Evolutionary conservation across 2,113 vertebrate species (phyloP).

Genomic region (Rhodinocichla rosea): DNA sequence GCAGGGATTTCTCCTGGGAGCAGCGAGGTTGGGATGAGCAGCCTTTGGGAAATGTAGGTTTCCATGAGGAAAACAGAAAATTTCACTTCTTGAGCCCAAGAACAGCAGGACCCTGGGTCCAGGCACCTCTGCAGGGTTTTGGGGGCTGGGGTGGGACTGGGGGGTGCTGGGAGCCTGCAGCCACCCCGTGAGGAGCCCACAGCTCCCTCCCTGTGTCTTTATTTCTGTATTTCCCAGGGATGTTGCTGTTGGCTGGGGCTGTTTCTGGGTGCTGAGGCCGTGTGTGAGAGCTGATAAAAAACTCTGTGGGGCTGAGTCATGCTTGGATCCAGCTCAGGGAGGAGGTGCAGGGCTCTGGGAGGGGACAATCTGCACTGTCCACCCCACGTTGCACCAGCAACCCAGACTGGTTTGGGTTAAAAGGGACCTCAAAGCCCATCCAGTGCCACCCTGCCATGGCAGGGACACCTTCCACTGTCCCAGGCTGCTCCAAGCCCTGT

Average conservation of each 20-base stretch:
- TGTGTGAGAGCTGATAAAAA: neutral
- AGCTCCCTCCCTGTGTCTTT: fast-evolving
- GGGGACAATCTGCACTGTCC: neutral
- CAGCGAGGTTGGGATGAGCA: neutral
- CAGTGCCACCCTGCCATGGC: neutral
- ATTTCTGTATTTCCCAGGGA: fast-evolving
- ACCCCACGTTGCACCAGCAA: fast-evolving
- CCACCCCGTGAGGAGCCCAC: fast-evolving
- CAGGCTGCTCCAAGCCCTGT: neutral
- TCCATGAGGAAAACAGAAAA: fast-evolving
- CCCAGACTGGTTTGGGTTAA: neutral
- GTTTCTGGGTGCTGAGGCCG: neutral
- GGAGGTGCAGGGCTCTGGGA: neutral
- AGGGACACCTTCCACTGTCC: neutral
- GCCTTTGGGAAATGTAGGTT: neutral
- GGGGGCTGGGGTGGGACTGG: fast-evolving
- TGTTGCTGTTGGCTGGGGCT: neutral
- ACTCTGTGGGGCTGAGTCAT: neutral
- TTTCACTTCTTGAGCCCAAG: neutral
- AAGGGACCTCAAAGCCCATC: fast-evolving
- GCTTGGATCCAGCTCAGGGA: neutral
- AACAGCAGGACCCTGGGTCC: fast-evolving
- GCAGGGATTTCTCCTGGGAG: neutral
- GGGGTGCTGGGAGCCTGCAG: neutral
- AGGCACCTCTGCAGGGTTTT: neutral